A percentile compares a stretch with the other conserved stretches of the same genome.
These are phyloP conservation scores for Mesembrinibis cayennensis DNA, from an alignment of 2,113 vertebrate species.

Conservation along the genomic window DNA sequence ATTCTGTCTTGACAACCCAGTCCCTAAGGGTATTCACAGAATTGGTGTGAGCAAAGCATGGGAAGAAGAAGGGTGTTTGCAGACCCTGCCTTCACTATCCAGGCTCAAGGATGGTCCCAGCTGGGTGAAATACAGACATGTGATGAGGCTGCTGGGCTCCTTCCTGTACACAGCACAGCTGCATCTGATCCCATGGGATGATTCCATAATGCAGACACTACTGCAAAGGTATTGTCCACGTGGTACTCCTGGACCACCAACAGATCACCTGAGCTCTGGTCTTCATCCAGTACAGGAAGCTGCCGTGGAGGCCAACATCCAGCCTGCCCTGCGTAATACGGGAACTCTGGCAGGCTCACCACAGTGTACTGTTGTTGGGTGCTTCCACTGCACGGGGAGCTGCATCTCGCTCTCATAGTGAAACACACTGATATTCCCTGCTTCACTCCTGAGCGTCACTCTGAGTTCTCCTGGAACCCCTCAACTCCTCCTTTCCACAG, in stretches of 20 bases:
- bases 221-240: not conserved
- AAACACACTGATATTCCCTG: not conserved
- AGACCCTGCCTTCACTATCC: not conserved
- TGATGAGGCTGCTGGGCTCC: not conserved
- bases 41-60: not conserved
- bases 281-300: not conserved
- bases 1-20: not conserved
- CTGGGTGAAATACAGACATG: not conserved
- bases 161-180: not conserved
- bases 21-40: not conserved
- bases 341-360: not conserved
- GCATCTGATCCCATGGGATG: not conserved
- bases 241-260: not conserved
- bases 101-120: not conserved
- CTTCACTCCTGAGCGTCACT: not conserved
- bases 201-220: not conserved
- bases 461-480: not conserved
- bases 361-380: accelerated
- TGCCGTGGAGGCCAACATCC: too few species aligned
- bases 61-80: not conserved
- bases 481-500: not conserved
- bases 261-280: not conserved
- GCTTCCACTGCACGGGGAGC: not conserved
- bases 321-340: accelerated
- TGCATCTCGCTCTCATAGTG: not conserved